Conservation (phyloP, 2,113 vertebrate species). For the Stigmatopora nigra region DNA sequence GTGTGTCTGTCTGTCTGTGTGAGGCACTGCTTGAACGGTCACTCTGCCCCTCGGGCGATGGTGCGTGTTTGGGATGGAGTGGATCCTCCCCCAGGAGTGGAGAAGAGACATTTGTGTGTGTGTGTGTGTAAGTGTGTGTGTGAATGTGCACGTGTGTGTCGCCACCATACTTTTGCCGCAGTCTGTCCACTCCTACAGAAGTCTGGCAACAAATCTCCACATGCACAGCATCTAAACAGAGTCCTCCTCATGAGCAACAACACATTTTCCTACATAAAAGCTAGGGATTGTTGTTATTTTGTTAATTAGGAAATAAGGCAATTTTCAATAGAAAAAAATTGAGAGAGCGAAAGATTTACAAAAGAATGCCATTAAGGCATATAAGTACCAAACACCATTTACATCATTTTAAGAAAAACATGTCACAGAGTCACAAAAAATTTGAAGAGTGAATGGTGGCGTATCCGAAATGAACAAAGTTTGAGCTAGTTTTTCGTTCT, state of each 20-base stretch:
- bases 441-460: background rate
- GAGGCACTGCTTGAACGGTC: slow-evolving; percentile 66
- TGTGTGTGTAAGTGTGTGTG: slow-evolving; percentile 30
- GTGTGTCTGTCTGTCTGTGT: slow-evolving; percentile 30
- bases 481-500: too few relatives aligned
- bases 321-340: background rate
- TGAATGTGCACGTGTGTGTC: slow-evolving; percentile 46
- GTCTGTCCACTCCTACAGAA: slow-evolving; percentile 47
- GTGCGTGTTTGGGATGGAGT: slow-evolving; percentile 66
- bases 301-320: background rate
- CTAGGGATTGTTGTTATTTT: background rate
- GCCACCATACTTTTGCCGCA: slow-evolving; percentile 52
- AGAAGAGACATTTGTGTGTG: slow-evolving; percentile 30
- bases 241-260: background rate
- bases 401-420: background rate
- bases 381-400: background rate
- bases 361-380: background rate
- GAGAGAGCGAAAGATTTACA: background rate
- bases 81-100: slow-evolving; percentile 67
- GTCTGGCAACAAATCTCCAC: slow-evolving; percentile 5
- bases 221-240: slow-evolving; percentile 6
- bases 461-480: too few relatives aligned
- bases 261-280: background rate
- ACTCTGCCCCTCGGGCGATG: slow-evolving; percentile 68
- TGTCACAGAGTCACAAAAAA: background rate